These are phyloP conservation scores for Piezodorus guildinii DNA, from an alignment of 1,140 invertebrate species.

Conservation along the genomic window DNA sequence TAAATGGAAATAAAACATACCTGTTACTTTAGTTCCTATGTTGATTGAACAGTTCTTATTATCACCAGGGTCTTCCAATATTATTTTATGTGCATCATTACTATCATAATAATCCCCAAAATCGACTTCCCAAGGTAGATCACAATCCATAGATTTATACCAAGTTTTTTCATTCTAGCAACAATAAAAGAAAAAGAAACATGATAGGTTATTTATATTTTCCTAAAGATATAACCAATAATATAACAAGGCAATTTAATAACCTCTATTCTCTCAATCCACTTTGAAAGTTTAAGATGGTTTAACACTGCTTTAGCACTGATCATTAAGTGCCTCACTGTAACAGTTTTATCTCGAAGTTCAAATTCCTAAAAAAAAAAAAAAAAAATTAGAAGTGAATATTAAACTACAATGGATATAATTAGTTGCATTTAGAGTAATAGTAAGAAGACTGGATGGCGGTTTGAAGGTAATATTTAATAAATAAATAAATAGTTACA, in stretches of 20 bases:
- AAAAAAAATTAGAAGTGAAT: too few relatives aligned
- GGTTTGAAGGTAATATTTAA: too few relatives aligned
- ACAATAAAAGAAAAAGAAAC: not conserved
- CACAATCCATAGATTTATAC: constrained; percentile 10
- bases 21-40: not conserved
- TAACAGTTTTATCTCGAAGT: not conserved
- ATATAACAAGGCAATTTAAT: not conserved
- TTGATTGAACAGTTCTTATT: not conserved
- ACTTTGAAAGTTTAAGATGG: constrained; percentile 9
- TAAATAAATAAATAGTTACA: too few relatives aligned
- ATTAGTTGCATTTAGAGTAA: too few relatives aligned
- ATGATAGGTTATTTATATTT: not conserved
- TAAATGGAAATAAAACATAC: not conserved
- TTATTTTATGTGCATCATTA: not conserved
- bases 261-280: constrained; percentile 23
- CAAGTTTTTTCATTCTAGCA: constrained; percentile 12
- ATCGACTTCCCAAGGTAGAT: constrained; percentile 17
- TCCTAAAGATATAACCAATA: not conserved
- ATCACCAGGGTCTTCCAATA: not conserved
- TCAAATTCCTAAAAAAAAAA: constrained; percentile 20
- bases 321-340: constrained; percentile 14
- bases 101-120: constrained; percentile 15
- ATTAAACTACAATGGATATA: too few relatives aligned
- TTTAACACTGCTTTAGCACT: constrained; percentile 16
- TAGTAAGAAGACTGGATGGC: too few relatives aligned